Conservation (phyloP, 2,888 invertebrate species). For the Corythucha ciliata region DNA sequence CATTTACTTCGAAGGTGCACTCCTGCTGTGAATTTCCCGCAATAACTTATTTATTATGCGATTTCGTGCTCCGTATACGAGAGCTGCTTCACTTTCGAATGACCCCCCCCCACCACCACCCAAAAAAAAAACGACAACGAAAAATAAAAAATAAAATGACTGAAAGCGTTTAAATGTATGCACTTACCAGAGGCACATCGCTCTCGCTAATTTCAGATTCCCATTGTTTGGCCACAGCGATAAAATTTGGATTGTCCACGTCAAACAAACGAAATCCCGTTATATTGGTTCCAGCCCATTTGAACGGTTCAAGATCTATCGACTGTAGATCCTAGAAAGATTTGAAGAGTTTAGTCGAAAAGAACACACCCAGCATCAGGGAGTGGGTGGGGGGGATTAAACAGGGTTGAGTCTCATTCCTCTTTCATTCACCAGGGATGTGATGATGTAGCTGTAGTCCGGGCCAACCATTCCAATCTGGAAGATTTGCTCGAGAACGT, state of each 20-base stretch:
- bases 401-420: too few relatives aligned
- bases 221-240: slow-evolving; percentile 33
- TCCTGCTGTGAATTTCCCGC: too few relatives aligned
- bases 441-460: slow-evolving; percentile 48
- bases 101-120: too few relatives aligned
- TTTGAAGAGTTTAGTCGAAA: not conserved
- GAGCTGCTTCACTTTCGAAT: too few relatives aligned
- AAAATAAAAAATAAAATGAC: too few relatives aligned
- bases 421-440: slow-evolving; percentile 48
- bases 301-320: slow-evolving; percentile 46
- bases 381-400: too few relatives aligned
- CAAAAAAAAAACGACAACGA: not conserved
- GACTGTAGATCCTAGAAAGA: slow-evolving; percentile 45
- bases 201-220: too few relatives aligned
- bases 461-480: slow-evolving; percentile 52
- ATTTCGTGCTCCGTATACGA: too few relatives aligned
- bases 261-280: slow-evolving; percentile 47
- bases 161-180: too few relatives aligned
- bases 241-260: slow-evolving; percentile 40
- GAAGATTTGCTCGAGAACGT: slow-evolving; percentile 48
- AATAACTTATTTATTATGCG: too few relatives aligned
- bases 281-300: slow-evolving; percentile 48
- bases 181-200: too few relatives aligned
- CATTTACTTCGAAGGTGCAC: too few relatives aligned
- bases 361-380: not conserved